A percentile compares a stretch with the other conserved stretches of the same genome.
Conservation (phyloP, 2,113 vertebrate species). For the Labeo rohita region DNA sequence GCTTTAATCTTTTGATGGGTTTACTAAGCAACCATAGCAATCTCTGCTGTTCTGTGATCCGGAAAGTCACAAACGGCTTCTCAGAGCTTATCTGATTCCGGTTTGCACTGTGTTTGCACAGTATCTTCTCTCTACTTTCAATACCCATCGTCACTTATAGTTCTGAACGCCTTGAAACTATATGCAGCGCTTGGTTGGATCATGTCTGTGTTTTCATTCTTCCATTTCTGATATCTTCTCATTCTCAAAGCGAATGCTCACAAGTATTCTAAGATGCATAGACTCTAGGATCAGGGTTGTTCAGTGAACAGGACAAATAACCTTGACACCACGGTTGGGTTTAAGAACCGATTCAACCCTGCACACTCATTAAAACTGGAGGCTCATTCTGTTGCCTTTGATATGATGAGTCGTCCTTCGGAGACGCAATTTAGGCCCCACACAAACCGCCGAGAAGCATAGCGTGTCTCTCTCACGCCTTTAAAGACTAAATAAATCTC, state of each 20-base stretch:
- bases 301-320: constrained; percentile 52
- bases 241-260: constrained; percentile 9
- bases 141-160: constrained; percentile 27
- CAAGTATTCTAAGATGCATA: not conserved
- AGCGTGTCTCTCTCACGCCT: constrained; percentile 33
- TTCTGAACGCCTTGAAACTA: constrained; percentile 28
- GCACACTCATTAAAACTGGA: constrained; percentile 50
- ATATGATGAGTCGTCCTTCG: constrained; percentile 44
- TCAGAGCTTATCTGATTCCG: constrained; percentile 9
- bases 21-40: constrained; percentile 8
- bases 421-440: constrained; percentile 42
- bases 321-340: constrained; percentile 41
- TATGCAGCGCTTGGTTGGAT: not conserved
- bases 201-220: not conserved
- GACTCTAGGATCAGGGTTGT: constrained; percentile 38
- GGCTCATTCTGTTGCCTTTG: constrained; percentile 47
- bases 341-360: constrained; percentile 24
- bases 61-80: constrained; percentile 28
- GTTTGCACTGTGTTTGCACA: not conserved
- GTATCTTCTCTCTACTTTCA: not conserved
- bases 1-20: constrained; percentile 16
- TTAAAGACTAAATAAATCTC: constrained; percentile 52
- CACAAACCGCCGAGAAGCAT: constrained; percentile 44
- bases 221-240: not conserved
- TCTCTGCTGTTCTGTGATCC: not conserved